phyloP scores from a whole-genome alignment of 2,113 vertebrate genomes.

The Hypanus sabinus region DNA sequence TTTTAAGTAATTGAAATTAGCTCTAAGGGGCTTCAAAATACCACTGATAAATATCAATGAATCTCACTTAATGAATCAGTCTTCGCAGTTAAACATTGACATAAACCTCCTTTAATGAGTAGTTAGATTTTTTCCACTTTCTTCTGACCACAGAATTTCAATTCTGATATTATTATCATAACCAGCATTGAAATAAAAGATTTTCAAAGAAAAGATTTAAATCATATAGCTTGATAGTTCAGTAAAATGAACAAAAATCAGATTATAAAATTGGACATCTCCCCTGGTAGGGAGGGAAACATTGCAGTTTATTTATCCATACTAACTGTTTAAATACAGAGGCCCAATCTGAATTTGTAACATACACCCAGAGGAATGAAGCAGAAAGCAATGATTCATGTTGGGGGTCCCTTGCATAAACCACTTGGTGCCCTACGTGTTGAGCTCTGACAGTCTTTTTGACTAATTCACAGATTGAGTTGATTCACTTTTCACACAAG shows the following conservation, averaged over 20 bases:
- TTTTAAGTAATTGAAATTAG: neutral
- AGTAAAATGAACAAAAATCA: neutral
- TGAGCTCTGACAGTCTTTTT: neutral
- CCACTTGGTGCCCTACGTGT: neutral
- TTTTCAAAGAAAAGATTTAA: neutral
- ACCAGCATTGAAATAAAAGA: neutral
- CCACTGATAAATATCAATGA: neutral
- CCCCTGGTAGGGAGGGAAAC: neutral
- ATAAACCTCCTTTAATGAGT: neutral
- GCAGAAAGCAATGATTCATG: neutral
- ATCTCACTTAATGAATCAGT: neutral
- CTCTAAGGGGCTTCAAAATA: neutral
- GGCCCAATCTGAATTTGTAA: neutral
- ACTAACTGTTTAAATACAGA: neutral
- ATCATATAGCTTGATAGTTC: neutral
- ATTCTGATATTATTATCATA: neutral
- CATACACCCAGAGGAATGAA: neutral
- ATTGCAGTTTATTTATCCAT: neutral
- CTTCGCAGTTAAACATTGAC: neutral
- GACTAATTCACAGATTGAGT: neutral
- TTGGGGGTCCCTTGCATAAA: neutral
- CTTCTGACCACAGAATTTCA: neutral
- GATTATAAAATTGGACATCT: neutral
- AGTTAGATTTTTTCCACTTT: neutral
- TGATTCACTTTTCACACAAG: neutral